Evolutionary conservation across 2,888 invertebrate genomes (phyloP), one percentile per base, ranked within the genome.

Genomic region (Exocentrus adspersus): DNA sequence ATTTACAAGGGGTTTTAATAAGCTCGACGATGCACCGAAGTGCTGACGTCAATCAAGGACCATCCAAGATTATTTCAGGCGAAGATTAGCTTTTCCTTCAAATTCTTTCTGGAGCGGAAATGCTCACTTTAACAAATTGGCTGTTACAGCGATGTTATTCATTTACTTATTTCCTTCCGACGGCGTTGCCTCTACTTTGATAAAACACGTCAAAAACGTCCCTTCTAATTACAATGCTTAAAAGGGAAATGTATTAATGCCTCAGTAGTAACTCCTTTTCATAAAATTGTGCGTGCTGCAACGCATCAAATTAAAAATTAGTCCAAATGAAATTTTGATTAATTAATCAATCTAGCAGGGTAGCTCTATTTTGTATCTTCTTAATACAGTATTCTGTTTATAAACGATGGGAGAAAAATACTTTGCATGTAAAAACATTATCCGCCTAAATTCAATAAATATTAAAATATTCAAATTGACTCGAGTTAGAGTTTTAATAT

Each of bases 101-200:
- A 62, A 63, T 66, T 64, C 62, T 62, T 54, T 60, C 10, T 45
- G 30, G 32, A 60, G 60, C 50, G 62, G 62, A 58, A 62, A 62
- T 62, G 64, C 60, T 69, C 62, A 64, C 64, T 66, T 69, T 66
- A 64, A 64, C 54, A 66, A 66, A 69, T 64, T 66, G 53, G 61
- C 62, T 64, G 63, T 59, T 63, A 62, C 51, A 37, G 56, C 46
- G 41, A 16, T 42, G 24, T 42, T 43, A 21, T 41, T 48, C 20
- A 52, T 21, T 51, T 42, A 42, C 45, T 43, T 45, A 45, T 28
- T 43, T 43, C 7, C 43, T 6, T 54, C 41, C 30, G 43, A 54
- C 28, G 45, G 17, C 37, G 14, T 37, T 37, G n/a, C 37, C 37
- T 37, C 14, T 37, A n/a, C 28, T 19, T 30, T 5, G 30, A 51